Base-by-base conservation (phyloP, 2,113 vertebrate genomes). In the Neofelis nebulosa region DNA sequence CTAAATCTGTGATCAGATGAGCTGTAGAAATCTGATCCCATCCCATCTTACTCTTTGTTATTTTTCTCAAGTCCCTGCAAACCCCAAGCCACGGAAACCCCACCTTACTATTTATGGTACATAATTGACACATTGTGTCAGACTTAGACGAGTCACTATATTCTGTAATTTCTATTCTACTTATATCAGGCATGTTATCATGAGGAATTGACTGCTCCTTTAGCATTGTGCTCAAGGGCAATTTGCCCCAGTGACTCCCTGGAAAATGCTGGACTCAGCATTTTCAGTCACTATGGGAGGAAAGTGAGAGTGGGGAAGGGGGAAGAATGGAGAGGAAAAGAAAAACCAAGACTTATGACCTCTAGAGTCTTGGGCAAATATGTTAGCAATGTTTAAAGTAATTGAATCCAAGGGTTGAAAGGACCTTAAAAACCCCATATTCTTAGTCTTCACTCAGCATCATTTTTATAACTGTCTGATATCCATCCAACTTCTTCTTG, bases 361-460 rank as follows among this genome's bases (percentile, higher is more conserved):
- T 69, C 21, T 80, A 25, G 12, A 68, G 55, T 84, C 2, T 38
- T 65, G 38, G 36, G 3, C n/a, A 95, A 86, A 89, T 85, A 74
- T 79, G 52, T 74, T 89, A 91, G 19, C 87, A 91, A 38, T 86
- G 61, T 65, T 69, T 96, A 71, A 91, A 87, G 79, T 66, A 85
- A 88, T n/a, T 78, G 50, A 95, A 94, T 21, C 12, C 14, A 66
- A 92, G 21, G 16, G 10, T 71, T 79, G 33, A 57, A 93, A 88
- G 8, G 7, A 69, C 14, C 38, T 95, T 96, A 63, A 71, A 71
- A 91, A 50, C 21, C 8, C 12, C 45, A 55, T 10, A 73, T 0
- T 63, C 31, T 69, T 76, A n/a, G 16, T 92, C 76, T 13, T 89
- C 27, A 29, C 19, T 45, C 61, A 68, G 29, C 36, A 73, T 41